These are phyloP conservation scores for Thumatha senex DNA, from an alignment of 2,888 invertebrate genomes.

Conservation along the genomic window DNA sequence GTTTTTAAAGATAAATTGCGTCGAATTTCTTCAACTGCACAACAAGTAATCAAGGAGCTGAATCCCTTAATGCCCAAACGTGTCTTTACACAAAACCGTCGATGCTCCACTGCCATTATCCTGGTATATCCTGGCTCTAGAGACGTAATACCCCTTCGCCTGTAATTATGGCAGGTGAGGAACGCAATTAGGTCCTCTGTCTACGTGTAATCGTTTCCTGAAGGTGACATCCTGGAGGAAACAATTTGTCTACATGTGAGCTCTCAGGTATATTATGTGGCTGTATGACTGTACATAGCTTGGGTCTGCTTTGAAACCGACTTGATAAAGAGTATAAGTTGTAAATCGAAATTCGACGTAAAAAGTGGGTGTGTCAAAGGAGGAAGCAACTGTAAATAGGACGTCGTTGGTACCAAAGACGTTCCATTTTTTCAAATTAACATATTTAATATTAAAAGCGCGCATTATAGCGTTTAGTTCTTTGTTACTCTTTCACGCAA, in stretches of 20 bases:
- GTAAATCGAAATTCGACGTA: too few species aligned
- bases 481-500: too few species aligned
- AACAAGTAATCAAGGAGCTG: too few species aligned
- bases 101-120: slow-evolving; percentile 5
- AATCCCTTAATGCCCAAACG: slow-evolving; percentile 8
- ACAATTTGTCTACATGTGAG: slow-evolving; percentile 40
- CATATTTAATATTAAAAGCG: too few species aligned
- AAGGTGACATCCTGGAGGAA: slow-evolving; percentile 39
- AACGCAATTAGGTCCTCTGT: slow-evolving; percentile 37
- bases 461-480: too few species aligned
- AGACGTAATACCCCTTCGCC: slow-evolving; percentile 29
- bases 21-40: too few species aligned
- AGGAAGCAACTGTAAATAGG: too few species aligned
- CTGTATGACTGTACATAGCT: background rate
- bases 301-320: background rate
- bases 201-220: slow-evolving; percentile 40
- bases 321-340: background rate
- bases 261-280: slow-evolving; percentile 3
- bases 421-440: too few species aligned
- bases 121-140: slow-evolving; percentile 26
- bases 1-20: too few species aligned
- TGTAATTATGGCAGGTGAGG: slow-evolving; percentile 49
- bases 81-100: slow-evolving; percentile 1
- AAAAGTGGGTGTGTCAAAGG: too few species aligned
- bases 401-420: too few species aligned